Percentiles rank a stretch among this genome's conserved stretches.
These are phyloP conservation scores for Epicampocera succincta DNA, from an alignment of 2,888 invertebrate species.

Conservation along the genomic window DNA sequence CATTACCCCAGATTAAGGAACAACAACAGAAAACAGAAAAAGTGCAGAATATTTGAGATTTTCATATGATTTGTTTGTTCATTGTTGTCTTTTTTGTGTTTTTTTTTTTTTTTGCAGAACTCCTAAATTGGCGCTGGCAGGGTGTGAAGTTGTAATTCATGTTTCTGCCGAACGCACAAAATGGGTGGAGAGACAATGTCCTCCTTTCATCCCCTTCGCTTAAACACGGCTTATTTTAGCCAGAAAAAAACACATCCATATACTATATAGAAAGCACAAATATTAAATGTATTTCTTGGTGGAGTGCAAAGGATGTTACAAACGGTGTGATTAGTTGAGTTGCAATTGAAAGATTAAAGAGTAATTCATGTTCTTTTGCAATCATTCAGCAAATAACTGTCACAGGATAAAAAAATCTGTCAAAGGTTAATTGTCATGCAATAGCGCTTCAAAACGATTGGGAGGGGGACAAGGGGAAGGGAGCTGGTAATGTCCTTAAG, in stretches of 20 bases:
- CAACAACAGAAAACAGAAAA: constrained; percentile 17
- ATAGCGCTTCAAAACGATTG: too few relatives aligned
- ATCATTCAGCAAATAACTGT: constrained; percentile 58
- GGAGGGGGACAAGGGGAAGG: too few relatives aligned
- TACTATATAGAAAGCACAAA: constrained; percentile 56
- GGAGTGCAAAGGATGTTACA: constrained; percentile 1
- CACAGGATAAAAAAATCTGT: constrained; percentile 43
- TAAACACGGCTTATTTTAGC: neutral
- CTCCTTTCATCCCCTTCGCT: constrained; percentile 47
- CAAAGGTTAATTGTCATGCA: constrained; percentile 54
- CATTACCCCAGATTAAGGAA: neutral
- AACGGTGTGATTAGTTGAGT: constrained; percentile 37
- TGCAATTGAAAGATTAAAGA: constrained; percentile 58
- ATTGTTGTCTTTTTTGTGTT: constrained; percentile 61
- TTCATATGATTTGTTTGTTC: constrained; percentile 65
- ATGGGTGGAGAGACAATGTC: neutral
- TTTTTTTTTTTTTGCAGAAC: constrained; percentile 49
- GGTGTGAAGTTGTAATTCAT: constrained; percentile 57
- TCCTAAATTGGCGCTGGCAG: constrained; percentile 34
- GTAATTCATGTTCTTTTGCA: constrained; percentile 66
- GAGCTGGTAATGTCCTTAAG: neutral
- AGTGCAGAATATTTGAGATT: constrained; percentile 62
- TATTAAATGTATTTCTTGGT: constrained; percentile 49
- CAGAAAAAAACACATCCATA: too few relatives aligned
- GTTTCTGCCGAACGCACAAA: constrained; percentile 6